Evolutionary conservation across 1,140 invertebrate species (phyloP).

Genomic region (Euwallacea similis): DNA sequence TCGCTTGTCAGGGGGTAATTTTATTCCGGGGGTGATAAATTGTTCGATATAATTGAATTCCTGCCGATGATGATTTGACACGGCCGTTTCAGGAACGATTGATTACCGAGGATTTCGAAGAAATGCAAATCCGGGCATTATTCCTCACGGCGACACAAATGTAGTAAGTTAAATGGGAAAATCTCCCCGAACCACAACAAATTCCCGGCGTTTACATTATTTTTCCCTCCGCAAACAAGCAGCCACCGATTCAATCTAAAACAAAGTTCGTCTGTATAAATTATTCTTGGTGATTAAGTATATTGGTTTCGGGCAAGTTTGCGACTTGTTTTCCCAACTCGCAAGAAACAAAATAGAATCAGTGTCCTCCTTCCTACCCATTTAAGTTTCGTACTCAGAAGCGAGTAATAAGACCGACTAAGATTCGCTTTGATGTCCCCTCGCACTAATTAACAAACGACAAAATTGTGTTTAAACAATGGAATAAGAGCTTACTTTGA

Average conservation of each 20-base stretch:
- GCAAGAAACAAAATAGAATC: slow-evolving; percentile 42
- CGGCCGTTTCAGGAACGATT: background rate
- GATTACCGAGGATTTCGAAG: too few species aligned
- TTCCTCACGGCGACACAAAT: too few species aligned
- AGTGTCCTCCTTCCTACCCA: slow-evolving; percentile 35
- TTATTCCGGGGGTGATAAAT: slow-evolving; percentile 31
- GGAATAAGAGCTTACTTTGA: slow-evolving; percentile 38
- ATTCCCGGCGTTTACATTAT: too few species aligned
- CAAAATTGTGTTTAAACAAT: slow-evolving; percentile 46
- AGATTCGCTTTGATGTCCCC: slow-evolving; percentile 40
- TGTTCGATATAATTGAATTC: slow-evolving; percentile 34
- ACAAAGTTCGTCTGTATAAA: slow-evolving; percentile 15
- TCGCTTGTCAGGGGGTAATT: slow-evolving; percentile 31
- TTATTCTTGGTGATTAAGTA: slow-evolving; percentile 37
- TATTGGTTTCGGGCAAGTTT: slow-evolving; percentile 36
- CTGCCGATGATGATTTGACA: slow-evolving; percentile 14
- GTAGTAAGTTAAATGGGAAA: too few species aligned
- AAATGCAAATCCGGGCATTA: too few species aligned
- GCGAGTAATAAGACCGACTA: slow-evolving; percentile 41
- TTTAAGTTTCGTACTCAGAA: slow-evolving; percentile 39
- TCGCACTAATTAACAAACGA: slow-evolving; percentile 44
- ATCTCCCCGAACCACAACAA: too few species aligned
- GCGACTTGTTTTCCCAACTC: slow-evolving; percentile 30
- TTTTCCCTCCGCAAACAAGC: too few species aligned
- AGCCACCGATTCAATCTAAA: too few species aligned